These are phyloP conservation scores for Periophthalmodon schlosseri DNA, from an alignment of 2,113 vertebrate species.

Conservation along the genomic window DNA sequence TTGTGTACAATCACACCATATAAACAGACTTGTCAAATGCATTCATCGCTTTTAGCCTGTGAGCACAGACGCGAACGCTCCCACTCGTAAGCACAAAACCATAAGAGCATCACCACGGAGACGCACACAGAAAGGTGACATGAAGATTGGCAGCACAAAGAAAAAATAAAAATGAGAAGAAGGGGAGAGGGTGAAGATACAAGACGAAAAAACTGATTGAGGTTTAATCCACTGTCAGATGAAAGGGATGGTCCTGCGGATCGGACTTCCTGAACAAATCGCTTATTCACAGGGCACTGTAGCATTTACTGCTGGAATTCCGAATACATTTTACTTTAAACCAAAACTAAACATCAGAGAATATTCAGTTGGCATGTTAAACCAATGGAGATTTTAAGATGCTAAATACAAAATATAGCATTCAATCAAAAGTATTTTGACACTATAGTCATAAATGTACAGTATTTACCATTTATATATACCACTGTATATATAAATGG, in stretches of 20 bases:
- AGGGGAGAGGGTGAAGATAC: neutral
- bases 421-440: too few species aligned
- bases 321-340: neutral
- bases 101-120: constrained; percentile 8
- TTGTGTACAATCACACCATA: constrained; percentile 1
- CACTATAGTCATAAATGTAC: too few species aligned
- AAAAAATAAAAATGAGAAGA: neutral
- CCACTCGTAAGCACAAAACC: constrained; percentile 42
- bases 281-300: constrained; percentile 10
- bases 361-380: too few species aligned
- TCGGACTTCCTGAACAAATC: constrained; percentile 9
- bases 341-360: neutral
- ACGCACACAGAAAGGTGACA: constrained; percentile 14
- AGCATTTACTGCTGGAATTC: constrained; percentile 12
- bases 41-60: constrained; percentile 13
- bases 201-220: constrained; percentile 17
- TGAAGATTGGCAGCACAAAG: constrained; percentile 31
- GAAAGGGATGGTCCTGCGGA: constrained; percentile 7
- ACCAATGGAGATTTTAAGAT: too few species aligned
- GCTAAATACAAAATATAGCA: too few species aligned
- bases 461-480: too few species aligned
- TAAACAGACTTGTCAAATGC: constrained; percentile 24
- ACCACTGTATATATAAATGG: too few species aligned
- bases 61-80: constrained; percentile 15
- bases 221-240: constrained; percentile 49